Conservation (phyloP, 2,113 vertebrate species). For the Hoplias malabaricus region DNA sequence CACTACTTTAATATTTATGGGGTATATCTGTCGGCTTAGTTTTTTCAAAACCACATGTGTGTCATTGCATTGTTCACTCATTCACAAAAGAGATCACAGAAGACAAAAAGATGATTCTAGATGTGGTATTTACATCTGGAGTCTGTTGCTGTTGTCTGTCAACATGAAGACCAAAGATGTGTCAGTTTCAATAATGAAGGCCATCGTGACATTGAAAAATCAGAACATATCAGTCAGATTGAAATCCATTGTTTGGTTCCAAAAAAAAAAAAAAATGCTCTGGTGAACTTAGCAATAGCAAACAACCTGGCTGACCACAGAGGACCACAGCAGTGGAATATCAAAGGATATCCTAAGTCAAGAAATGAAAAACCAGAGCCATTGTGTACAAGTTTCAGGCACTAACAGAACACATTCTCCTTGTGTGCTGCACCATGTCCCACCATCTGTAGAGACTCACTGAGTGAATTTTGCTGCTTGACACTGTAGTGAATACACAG, state of each 20-base stretch:
- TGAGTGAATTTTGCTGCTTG: no score
- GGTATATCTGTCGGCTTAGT: no score
- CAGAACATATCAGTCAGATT: background rate
- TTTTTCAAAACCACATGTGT: background rate
- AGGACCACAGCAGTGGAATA: background rate
- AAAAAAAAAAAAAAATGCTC: background rate
- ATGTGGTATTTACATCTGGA: background rate
- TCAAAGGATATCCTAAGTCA: background rate
- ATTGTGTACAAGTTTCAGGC: background rate
- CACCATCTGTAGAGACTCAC: no score
- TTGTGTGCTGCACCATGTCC: no score
- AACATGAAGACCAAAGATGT: background rate
- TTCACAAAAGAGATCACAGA: background rate
- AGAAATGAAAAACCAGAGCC: background rate
- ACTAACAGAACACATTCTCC: background rate
- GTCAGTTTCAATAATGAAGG: background rate
- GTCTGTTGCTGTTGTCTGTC: background rate
- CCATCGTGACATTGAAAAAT: no score
- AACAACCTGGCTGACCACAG: background rate
- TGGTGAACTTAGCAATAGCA: background rate
- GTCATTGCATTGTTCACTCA: background rate
- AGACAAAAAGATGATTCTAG: background rate
- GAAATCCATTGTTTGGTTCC: background rate
- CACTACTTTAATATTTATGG: no score
- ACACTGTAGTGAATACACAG: no score